These are phyloP conservation scores for Delichon dasypus DNA, from an alignment of 2,797 vertebrate genomes.

Conservation along the genomic window DNA sequence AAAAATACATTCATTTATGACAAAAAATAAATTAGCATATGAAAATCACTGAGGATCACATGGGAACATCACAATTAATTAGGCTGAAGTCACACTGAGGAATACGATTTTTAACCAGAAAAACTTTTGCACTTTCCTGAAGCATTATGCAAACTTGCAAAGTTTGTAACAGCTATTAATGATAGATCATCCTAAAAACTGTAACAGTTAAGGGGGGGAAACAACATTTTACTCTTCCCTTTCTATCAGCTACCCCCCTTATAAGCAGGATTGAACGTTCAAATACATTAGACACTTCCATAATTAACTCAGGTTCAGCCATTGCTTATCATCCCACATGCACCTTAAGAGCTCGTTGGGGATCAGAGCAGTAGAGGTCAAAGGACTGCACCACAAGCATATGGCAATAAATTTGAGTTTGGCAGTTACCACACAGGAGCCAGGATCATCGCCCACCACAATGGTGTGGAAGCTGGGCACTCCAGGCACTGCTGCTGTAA, in stretches of 20 bases:
- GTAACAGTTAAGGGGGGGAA: background rate
- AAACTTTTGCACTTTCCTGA: background rate
- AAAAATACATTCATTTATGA: background rate
- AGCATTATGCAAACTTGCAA: background rate
- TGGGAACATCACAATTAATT: background rate
- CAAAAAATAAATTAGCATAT: background rate
- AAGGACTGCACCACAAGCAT: background rate
- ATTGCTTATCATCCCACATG: background rate
- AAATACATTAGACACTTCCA: background rate
- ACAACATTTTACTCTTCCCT: background rate
- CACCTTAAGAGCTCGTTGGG: background rate
- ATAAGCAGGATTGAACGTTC: background rate
- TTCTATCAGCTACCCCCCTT: background rate
- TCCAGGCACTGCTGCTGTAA: background rate
- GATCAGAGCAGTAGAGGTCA: background rate
- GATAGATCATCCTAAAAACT: background rate
- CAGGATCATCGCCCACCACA: background rate
- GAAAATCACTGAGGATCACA: background rate
- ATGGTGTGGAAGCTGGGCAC: accelerated
- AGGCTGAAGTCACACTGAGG: background rate
- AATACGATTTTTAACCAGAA: background rate
- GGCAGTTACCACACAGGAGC: background rate
- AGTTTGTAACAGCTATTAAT: background rate
- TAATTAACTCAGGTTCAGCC: background rate
- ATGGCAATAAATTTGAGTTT: background rate